Evolutionary conservation across 92 coral and sea anemone genomes (phyloP).

Genomic region (Metridium senile): DNA sequence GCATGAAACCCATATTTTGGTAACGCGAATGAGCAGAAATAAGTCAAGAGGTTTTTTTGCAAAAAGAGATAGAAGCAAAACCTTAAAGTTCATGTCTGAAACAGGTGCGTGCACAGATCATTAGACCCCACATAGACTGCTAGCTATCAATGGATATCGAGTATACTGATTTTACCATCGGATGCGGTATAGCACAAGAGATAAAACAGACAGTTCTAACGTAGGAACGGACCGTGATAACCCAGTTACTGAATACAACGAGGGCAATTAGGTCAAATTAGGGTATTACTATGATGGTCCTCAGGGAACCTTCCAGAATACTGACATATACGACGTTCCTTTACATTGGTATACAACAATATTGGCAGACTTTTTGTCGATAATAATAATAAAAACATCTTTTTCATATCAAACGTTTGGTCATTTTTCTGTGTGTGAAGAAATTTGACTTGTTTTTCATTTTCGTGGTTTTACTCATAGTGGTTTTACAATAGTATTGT

Average conservation of each 20-base stretch:
- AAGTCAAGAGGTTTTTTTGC: too few relatives aligned
- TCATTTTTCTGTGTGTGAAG: too few relatives aligned
- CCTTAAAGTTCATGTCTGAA: not conserved
- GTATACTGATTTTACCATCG: slow-evolving; percentile 27
- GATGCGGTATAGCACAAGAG: slow-evolving; percentile 11
- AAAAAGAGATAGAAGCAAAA: too few relatives aligned
- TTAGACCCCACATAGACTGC: slow-evolving; percentile 16
- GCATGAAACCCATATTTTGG: too few relatives aligned
- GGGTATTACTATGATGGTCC: not conserved
- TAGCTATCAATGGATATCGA: slow-evolving; percentile 22
- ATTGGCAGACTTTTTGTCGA: too few relatives aligned
- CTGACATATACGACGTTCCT: not conserved
- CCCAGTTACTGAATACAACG: slow-evolving; percentile 10
- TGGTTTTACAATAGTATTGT: too few relatives aligned
- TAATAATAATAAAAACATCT: too few relatives aligned
- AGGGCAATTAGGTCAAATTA: slow-evolving; percentile 27
- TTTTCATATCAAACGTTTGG: too few relatives aligned
- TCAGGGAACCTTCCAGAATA: slow-evolving; percentile 16
- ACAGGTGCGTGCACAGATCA: not conserved
- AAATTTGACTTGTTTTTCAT: too few relatives aligned
- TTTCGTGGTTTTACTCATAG: too few relatives aligned
- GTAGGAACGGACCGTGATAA: slow-evolving; percentile 23
- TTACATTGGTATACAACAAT: not conserved
- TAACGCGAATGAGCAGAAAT: too few relatives aligned
- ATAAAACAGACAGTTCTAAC: slow-evolving; percentile 27